These are phyloP conservation scores for Chouioia cunea DNA, from an alignment of 2,888 invertebrate genomes.

Conservation along the genomic window DNA sequence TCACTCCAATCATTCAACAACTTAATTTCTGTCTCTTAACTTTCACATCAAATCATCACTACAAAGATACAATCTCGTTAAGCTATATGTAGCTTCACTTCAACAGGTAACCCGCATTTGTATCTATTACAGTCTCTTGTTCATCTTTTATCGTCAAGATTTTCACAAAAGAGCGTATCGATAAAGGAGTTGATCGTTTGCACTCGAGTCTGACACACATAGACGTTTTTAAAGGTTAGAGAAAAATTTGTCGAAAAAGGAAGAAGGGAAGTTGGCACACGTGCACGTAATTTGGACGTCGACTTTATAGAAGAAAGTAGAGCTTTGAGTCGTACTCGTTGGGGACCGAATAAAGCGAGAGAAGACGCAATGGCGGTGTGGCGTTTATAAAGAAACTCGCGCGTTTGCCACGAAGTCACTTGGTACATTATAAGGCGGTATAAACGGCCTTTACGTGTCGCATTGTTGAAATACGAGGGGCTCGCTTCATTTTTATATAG, in stretches of 20 bases:
- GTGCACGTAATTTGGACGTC: constrained; percentile 32
- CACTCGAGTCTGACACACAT: not conserved
- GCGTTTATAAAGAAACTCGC: constrained; percentile 32
- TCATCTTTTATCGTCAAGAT: not conserved
- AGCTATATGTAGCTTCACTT: not conserved
- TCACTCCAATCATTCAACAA: not conserved
- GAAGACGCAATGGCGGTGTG: constrained; percentile 8
- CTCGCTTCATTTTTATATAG: constrained; percentile 25
- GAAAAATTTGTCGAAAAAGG: not conserved
- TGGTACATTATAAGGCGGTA: not conserved
- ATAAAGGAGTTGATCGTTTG: constrained; percentile 31
- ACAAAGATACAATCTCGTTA: not conserved
- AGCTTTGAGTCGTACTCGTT: constrained; percentile 17
- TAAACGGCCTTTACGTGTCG: constrained; percentile 43
- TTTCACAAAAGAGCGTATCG: constrained; percentile 5
- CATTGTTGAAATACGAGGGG: constrained; percentile 35
- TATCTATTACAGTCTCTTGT: constrained; percentile 12
- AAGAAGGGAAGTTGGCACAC: constrained; percentile 31
- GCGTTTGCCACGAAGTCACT: constrained; percentile 3
- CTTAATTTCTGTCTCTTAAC: not conserved
- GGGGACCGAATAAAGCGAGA: constrained; percentile 5
- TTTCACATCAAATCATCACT: not conserved
- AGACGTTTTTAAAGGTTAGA: no score
- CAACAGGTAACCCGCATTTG: not conserved
- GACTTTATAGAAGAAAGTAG: constrained; percentile 19